Conservation (phyloP, 2,113 vertebrate genomes). For the Tetrax tetrax region DNA sequence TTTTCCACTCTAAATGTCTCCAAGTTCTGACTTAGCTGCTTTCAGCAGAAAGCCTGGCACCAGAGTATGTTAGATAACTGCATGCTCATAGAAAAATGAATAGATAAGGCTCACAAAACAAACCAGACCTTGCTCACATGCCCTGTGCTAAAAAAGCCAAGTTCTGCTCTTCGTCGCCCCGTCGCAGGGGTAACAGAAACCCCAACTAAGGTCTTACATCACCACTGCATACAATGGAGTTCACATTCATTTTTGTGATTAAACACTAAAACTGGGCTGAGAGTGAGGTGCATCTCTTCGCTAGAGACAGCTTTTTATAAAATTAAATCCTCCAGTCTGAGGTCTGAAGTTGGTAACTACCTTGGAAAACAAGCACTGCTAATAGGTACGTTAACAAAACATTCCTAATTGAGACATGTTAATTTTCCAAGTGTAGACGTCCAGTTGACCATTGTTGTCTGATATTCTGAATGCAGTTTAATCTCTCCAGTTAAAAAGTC, state of each 20-base stretch:
- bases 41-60: neutral
- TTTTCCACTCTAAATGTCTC: neutral
- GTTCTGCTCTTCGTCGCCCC: neutral
- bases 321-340: neutral
- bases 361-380: neutral
- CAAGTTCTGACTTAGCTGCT: neutral
- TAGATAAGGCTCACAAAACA: neutral
- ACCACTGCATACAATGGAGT: neutral
- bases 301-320: neutral
- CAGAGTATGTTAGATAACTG: neutral
- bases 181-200: neutral
- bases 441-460: neutral
- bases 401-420: neutral
- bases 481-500: neutral
- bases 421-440: neutral
- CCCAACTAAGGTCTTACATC: neutral
- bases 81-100: neutral
- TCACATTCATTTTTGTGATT: neutral
- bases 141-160: neutral
- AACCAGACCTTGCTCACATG: neutral
- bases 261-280: neutral
- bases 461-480: neutral
- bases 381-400: neutral
- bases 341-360: neutral
- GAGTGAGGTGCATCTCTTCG: neutral